Evolutionary conservation across 2,888 invertebrate genomes (phyloP), one percentile per base, ranked within the genome.

Genomic region (Trilocha varians): DNA sequence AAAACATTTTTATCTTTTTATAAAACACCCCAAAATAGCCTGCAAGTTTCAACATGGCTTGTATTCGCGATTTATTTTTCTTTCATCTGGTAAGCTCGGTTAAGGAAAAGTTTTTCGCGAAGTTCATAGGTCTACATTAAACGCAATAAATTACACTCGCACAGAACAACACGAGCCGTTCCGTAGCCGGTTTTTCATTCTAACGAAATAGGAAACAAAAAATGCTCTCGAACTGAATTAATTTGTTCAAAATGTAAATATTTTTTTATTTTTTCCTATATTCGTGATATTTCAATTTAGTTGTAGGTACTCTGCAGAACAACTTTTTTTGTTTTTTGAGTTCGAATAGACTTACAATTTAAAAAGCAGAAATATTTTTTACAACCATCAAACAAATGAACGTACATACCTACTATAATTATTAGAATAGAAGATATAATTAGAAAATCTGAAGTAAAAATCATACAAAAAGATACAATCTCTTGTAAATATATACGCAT

Each of bases 91-190:
- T 40, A 49, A 33, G 41, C 32, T 55, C 43, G 48, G 44, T 45
- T 47, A 42, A 44, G 53, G 45, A 25, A 25, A 56, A 59, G 52
- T 51, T 57, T 58, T 52, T 45, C 51, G 52, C 53, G 59, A 54
- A 62, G 60, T 62, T 59, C 56, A 55, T 51, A 48, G 53, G 50
- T 53, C 50, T 53, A 46, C 55, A 57, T 58, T 52, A 52, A 58
- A 57, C 51, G 65, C 57, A 69, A 74, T 73, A 70, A 74, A 71
- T 72, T 71, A 72, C 61, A 67, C 62, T 62, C 57, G 63, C 60
- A 59, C 62, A 57, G 58, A 65, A 68, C 59, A 66, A 62, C 62
- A 61, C 59, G 57, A 56, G 50, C 45, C 53, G 50, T 65, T 63
- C 52, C 57, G 54, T 48, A 34, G 42, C 9, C 15, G 34, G 43